These are phyloP conservation scores for Drusus annulatus DNA, from an alignment of 1,140 invertebrate species.

Conservation along the genomic window DNA sequence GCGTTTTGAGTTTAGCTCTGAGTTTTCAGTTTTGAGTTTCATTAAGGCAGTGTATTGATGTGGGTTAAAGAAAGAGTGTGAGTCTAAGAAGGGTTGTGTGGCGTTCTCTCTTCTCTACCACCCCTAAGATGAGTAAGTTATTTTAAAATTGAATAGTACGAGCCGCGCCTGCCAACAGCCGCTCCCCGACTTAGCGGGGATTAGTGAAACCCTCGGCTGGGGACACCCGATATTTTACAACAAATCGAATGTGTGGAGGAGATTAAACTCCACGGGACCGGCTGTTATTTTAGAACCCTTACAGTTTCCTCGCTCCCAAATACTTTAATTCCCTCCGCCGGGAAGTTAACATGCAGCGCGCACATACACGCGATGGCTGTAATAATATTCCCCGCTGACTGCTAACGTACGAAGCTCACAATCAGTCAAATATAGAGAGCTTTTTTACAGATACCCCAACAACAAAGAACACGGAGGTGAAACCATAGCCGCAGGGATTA, in stretches of 20 bases:
- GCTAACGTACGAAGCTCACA: too few relatives aligned
- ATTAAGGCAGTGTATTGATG: too few relatives aligned
- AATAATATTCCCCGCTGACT: neutral
- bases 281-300: constrained; percentile 54
- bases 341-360: constrained; percentile 19
- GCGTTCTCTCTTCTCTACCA: too few relatives aligned
- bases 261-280: constrained; percentile 44
- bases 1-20: too few relatives aligned
- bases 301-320: constrained; percentile 18
- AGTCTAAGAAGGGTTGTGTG: too few relatives aligned
- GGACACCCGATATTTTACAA: constrained; percentile 55
- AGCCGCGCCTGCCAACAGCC: neutral
- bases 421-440: too few relatives aligned
- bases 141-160: neutral
- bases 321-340: constrained; percentile 25
- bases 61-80: too few relatives aligned
- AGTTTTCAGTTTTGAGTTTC: too few relatives aligned
- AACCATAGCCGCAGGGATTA: too few relatives aligned
- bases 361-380: neutral
- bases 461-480: too few relatives aligned
- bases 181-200: constrained; percentile 36
- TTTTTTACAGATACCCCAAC: too few relatives aligned
- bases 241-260: constrained; percentile 46
- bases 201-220: constrained; percentile 22
- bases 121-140: too few relatives aligned